Evolutionary conservation across 1,140 invertebrate genomes (phyloP).

Genomic region (Cyrtorhinus lividipennis): DNA sequence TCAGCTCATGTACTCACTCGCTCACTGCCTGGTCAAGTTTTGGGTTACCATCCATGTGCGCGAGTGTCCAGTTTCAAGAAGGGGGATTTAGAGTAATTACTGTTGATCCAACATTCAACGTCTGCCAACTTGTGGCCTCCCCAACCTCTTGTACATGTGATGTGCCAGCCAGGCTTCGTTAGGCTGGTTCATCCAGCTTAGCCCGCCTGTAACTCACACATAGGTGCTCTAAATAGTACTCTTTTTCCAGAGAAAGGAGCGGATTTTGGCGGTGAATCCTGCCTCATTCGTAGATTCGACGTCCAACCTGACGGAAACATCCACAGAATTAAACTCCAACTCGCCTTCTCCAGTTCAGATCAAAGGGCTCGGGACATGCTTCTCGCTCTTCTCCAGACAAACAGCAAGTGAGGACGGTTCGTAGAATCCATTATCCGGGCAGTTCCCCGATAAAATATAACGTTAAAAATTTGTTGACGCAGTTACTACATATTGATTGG

Average conservation of each 20-base stretch:
- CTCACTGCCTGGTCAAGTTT: too few species aligned
- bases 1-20: too few species aligned
- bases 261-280: conserved; percentile 72
- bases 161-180: too few species aligned
- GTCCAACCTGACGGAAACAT: conserved; percentile 44
- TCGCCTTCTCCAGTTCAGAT: conserved; percentile 68
- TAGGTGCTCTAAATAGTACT: not conserved
- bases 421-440: not conserved
- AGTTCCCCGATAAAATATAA: conserved; percentile 8
- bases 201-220: too few species aligned
- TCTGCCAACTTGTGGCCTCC: too few species aligned
- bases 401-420: conserved; percentile 49
- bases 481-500: conserved; percentile 71
- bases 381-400: conserved; percentile 60
- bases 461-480: conserved; percentile 38
- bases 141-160: too few species aligned
- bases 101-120: too few species aligned
- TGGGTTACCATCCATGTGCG: too few species aligned
- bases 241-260: conserved; percentile 63
- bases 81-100: too few species aligned
- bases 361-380: conserved; percentile 56
- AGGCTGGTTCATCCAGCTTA: too few species aligned
- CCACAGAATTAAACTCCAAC: conserved; percentile 55
- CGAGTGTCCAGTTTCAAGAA: too few species aligned
- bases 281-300: conserved; percentile 58